A percentile compares a stretch with the other conserved stretches of the same genome.
Evolutionary conservation across 1,140 invertebrate species (phyloP).

Genomic region (Zaprionus camerounensis): DNA sequence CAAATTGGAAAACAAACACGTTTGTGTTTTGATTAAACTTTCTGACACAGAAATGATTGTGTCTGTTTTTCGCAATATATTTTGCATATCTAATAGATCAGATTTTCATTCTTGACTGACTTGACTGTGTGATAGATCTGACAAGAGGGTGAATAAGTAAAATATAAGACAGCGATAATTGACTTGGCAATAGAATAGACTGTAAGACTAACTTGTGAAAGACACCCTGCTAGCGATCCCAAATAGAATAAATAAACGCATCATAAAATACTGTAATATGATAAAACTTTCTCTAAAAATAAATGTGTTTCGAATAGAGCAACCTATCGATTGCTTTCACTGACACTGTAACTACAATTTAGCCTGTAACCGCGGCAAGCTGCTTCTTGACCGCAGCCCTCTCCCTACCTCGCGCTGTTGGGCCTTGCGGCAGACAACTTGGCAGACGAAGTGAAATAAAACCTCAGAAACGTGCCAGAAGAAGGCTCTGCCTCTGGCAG

Average conservation of each 20-base stretch:
- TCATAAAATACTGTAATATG: background rate
- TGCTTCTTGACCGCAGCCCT: background rate
- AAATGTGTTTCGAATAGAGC: constrained; percentile 12
- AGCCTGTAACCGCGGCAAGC: constrained; percentile 11
- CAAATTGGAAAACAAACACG: constrained; percentile 62
- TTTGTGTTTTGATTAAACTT: constrained; percentile 66
- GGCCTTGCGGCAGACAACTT: constrained; percentile 7
- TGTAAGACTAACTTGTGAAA: background rate
- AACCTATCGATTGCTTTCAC: constrained; percentile 15
- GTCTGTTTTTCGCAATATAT: background rate
- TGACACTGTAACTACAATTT: background rate
- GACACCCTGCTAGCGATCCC: background rate
- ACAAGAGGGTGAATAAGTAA: constrained; percentile 2
- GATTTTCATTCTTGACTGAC: constrained; percentile 30
- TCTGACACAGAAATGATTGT: constrained; percentile 40
- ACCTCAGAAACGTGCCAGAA: constrained; percentile 25
- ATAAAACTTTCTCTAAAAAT: constrained; percentile 9
- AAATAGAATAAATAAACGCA: background rate
- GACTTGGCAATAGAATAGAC: background rate
- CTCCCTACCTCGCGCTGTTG: too few relatives aligned
- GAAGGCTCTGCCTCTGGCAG: background rate
- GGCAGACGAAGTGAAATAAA: constrained; percentile 31
- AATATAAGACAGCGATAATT: background rate
- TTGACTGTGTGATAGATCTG: background rate
- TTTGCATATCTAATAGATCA: constrained; percentile 49